These are phyloP conservation scores for Drosophila novamexicana DNA, from an alignment of 1,140 invertebrate genomes.

Conservation along the genomic window DNA sequence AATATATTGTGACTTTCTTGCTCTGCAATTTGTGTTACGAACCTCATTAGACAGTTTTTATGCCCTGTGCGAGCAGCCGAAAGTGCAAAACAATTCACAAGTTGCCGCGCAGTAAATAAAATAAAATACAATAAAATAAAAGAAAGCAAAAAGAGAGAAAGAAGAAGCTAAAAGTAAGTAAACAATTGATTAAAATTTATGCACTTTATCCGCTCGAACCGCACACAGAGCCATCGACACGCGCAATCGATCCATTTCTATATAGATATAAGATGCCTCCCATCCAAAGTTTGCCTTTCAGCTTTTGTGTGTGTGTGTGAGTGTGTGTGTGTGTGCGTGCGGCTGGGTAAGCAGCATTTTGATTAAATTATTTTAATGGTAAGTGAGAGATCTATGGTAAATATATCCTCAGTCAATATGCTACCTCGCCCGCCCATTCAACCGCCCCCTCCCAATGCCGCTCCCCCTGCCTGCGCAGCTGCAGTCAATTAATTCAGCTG, in stretches of 20 bases:
- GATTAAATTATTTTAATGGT: conserved; percentile 82
- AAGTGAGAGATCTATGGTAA: conserved; percentile 70
- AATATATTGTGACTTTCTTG: conserved; percentile 1
- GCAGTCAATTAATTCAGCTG: conserved; percentile 79
- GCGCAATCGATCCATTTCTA: conserved; percentile 36
- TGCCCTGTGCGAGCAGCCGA: conserved; percentile 15
- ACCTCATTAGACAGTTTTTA: conserved; percentile 18
- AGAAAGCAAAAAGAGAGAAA: neutral
- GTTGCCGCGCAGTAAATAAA: conserved; percentile 65
- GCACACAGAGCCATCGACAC: conserved; percentile 11
- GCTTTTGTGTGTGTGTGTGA: conserved; percentile 13
- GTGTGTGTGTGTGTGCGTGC: neutral
- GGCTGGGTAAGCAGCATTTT: conserved; percentile 68
- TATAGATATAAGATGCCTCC: conserved; percentile 57
- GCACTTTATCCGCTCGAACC: conserved; percentile 37
- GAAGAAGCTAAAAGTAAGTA: conserved; percentile 73
- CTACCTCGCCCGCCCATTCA: neutral
- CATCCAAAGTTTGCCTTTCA: conserved; percentile 64
- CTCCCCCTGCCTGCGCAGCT: conserved; percentile 18
- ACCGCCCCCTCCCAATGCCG: neutral
- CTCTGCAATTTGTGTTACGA: conserved; percentile 7
- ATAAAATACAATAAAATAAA: conserved; percentile 67
- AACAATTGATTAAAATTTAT: conserved; percentile 82
- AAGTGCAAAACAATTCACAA: conserved; percentile 66
- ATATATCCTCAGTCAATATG: conserved; percentile 18